Conservation (phyloP, 2,113 vertebrate species). For the Alectura lathami region DNA sequence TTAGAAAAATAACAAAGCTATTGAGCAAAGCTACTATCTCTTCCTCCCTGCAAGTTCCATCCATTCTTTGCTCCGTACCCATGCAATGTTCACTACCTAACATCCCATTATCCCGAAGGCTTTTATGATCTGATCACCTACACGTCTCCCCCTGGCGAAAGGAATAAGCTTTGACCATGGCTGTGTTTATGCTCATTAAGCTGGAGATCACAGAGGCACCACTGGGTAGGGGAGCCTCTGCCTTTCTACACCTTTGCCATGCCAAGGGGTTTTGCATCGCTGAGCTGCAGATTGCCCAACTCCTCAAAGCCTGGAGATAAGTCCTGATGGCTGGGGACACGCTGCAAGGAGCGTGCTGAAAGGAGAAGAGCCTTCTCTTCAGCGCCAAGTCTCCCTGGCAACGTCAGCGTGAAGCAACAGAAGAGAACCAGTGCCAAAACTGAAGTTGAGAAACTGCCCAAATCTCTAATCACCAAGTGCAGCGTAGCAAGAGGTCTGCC, state of each 20-base stretch:
- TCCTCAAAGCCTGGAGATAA: accelerated
- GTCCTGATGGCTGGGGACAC: not conserved
- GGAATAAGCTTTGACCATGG: not conserved
- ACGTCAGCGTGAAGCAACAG: not conserved
- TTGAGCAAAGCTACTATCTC: not conserved
- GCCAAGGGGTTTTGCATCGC: not conserved
- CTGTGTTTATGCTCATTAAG: not conserved
- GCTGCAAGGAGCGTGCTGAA: not conserved
- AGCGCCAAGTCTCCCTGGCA: not conserved
- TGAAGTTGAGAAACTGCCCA: not conserved
- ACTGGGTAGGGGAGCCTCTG: not conserved
- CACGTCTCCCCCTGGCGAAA: not conserved
- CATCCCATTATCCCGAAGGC: not conserved
- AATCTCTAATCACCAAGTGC: not conserved
- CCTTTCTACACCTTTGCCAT: not conserved
- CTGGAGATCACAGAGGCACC: not conserved
- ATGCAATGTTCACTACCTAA: not conserved
- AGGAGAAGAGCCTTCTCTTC: not conserved
- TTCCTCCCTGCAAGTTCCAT: not conserved
- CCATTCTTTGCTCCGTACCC: not conserved
- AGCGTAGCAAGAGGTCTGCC: not conserved
- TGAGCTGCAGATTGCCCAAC: not conserved
- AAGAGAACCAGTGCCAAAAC: not conserved
- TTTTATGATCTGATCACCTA: not conserved
- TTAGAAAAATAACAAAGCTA: not conserved